Conservation (phyloP, 2,797 vertebrate genomes). For the Epinephelus malabaricus region DNA sequence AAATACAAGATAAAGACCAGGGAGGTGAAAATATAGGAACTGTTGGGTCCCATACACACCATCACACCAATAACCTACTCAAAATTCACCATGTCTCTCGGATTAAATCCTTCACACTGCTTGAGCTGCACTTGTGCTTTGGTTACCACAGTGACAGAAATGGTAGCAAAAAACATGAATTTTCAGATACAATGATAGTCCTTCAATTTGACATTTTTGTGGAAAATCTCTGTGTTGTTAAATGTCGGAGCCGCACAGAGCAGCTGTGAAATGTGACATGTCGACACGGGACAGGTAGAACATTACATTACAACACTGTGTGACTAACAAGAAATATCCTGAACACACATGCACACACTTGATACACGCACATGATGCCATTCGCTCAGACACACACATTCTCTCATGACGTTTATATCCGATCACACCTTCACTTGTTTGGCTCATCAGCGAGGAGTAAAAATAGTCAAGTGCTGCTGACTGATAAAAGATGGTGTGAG, state of each 20-base stretch:
- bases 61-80: neutral
- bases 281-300: neutral
- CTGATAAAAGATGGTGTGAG: constrained; percentile 68
- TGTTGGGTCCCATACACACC: neutral
- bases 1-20: neutral
- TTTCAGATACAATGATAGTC: neutral
- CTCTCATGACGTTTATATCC: constrained; percentile 30
- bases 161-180: neutral
- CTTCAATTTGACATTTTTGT: neutral
- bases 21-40: neutral
- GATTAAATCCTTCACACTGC: neutral
- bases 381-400: constrained; percentile 4
- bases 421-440: constrained; percentile 40
- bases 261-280: constrained; percentile 29
- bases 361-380: neutral
- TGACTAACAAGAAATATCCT: constrained; percentile 20
- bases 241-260: constrained; percentile 14
- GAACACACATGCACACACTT: constrained; percentile 14
- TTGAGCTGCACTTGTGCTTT: neutral
- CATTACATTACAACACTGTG: constrained; percentile 25
- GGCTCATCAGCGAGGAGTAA: constrained; percentile 55
- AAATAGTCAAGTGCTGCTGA: constrained; percentile 71
- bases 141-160: neutral
- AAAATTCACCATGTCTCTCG: neutral
- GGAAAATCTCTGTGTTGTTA: neutral